Percentiles rank a stretch among this genome's conserved stretches.
phyloP scores from a whole-genome alignment of 2,797 vertebrate species.

The Bradypodion ventrale region DNA sequence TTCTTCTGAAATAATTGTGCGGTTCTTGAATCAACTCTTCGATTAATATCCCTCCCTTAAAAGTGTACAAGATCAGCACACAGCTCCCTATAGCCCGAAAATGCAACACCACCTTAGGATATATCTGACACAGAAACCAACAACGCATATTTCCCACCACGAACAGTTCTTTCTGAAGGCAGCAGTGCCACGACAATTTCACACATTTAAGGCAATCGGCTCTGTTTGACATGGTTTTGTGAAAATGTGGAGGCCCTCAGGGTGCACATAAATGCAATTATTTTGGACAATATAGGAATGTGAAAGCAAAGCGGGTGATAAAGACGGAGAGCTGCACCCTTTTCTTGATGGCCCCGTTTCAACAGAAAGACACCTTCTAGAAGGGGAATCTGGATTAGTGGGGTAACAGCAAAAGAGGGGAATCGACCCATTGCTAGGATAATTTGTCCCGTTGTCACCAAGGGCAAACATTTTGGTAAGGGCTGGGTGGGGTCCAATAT shows the following conservation, averaged over 20 bases:
- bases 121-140: neutral
- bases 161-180: neutral
- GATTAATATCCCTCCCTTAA: neutral
- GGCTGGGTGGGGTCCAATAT: no score
- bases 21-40: neutral
- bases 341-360: no score
- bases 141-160: neutral
- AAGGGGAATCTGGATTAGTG: neutral
- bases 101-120: neutral
- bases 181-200: no score
- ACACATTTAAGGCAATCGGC: slow-evolving; percentile 58
- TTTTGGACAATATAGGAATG: neutral
- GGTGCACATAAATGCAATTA: neutral
- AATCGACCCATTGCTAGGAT: neutral
- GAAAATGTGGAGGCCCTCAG: neutral
- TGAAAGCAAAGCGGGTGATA: neutral
- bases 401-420: neutral
- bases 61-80: neutral
- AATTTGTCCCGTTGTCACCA: no score
- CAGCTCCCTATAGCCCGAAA: neutral
- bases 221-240: neutral
- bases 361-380: neutral
- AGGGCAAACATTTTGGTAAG: neutral
- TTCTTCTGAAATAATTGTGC: neutral
- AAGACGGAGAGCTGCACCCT: neutral